Base-by-base conservation (phyloP, 2,113 vertebrate species). In the Limanda limanda region DNA sequence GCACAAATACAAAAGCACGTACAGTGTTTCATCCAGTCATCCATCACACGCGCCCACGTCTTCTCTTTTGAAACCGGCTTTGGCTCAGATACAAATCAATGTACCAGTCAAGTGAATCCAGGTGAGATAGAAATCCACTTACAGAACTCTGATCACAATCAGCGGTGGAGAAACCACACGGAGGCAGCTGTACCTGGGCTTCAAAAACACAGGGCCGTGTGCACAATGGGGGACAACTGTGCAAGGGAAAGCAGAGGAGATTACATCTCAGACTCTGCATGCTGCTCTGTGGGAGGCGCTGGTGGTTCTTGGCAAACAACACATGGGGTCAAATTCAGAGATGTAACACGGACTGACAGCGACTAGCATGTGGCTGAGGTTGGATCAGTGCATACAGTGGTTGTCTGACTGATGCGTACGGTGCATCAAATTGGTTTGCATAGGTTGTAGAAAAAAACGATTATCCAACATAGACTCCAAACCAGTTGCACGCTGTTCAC, bases 91-190 rank as follows among this genome's bases (percentile, higher is more conserved):
- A 83, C 27, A 75, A 91, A 87, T 89, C 88, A 85, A 89, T 89
- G 77, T 76, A 84, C 79, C 88, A 83, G 86, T 91, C 85, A 88
- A 83, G 88, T 86, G 89, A 89, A 92, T 90, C 84, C 73, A 82
- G 84, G 85, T 84, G 85, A 84, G 83, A 89, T 83, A 71, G 79
- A 88, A 91, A 90, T 91, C 86, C 86, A 84, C 90, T 89, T 85
- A 78, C 79, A 81, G 82, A 61, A 71, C 86, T 89, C 62, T 90
- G 89, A 93, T 92, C 81, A 80, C 78, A 86, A 90, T 87, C 86
- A 70, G 83, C 37, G 55, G 71, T 24, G 68, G 66, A 82, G 80
- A 86, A 82, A 83, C 66, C 45, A 31, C 82, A 71, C 27, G 25
- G 80, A 74, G 68, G 72, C 73, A 51, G 84, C 71, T 91, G 85